Conservation (phyloP, 64 coral and sea anemone genomes). For the Actinia equina region DNA sequence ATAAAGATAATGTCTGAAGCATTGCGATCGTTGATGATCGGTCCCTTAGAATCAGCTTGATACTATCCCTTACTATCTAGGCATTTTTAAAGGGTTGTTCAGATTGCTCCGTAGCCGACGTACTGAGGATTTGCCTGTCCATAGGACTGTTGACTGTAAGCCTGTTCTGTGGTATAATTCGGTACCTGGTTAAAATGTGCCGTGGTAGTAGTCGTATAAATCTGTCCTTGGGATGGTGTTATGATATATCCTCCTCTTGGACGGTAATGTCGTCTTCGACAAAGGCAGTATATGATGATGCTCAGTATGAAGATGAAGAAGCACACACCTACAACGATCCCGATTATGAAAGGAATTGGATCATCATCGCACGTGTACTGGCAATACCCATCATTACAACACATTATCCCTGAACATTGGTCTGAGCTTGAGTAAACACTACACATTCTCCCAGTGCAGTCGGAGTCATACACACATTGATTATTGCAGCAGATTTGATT, state of each 20-base stretch:
- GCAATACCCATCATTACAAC: conserved; percentile 13
- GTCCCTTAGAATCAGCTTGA: no score
- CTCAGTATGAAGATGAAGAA: not conserved
- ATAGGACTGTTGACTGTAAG: not conserved
- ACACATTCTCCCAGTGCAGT: not conserved
- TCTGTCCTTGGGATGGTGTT: not conserved
- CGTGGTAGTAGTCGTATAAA: not conserved
- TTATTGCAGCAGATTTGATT: conserved; percentile 13
- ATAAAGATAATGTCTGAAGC: no score
- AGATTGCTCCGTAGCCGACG: not conserved
- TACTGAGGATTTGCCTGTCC: not conserved
- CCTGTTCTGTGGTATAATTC: not conserved
- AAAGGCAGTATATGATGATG: not conserved
- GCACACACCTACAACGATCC: not conserved
- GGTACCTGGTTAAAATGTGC: not conserved
- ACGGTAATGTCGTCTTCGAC: not conserved
- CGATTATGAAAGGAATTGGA: not conserved
- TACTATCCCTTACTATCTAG: no score
- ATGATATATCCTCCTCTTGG: not conserved
- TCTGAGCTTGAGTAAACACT: not conserved
- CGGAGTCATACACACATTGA: not conserved
- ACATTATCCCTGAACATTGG: not conserved
- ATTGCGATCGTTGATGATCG: no score
- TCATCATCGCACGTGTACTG: not conserved
- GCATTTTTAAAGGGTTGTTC: not conserved